Conservation (phyloP, 2,888 invertebrate genomes). For the Diloba caeruleocephala region DNA sequence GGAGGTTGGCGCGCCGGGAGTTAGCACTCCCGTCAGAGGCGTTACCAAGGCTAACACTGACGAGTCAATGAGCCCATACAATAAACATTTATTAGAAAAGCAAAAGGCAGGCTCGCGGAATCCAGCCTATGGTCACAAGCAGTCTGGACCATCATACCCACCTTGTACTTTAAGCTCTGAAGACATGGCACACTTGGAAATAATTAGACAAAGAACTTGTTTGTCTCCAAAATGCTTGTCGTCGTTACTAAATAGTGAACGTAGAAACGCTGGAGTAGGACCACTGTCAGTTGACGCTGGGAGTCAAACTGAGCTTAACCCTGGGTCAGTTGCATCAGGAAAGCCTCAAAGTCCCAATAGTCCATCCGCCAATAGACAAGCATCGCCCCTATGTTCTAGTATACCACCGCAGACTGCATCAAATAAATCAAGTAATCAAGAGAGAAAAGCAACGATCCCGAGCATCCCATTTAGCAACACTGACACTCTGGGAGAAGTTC, state of each 20-base stretch:
- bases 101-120: background rate
- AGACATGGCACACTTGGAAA: constrained; percentile 63
- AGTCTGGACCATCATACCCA: constrained; percentile 37
- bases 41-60: background rate
- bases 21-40: no score
- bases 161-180: constrained; percentile 58
- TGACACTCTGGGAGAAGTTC: constrained; percentile 15
- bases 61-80: constrained; percentile 5
- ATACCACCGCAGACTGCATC: background rate
- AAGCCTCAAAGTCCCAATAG: background rate
- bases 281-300: constrained; percentile 51
- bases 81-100: background rate
- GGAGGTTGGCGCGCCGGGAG: no score
- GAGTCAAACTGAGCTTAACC: constrained; percentile 60
- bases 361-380: background rate
- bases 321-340: background rate
- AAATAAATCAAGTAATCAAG: background rate
- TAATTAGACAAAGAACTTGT: constrained; percentile 57
- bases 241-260: constrained; percentile 13
- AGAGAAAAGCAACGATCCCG: constrained; percentile 12
- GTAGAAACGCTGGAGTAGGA: constrained; percentile 48
- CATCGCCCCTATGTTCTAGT: constrained; percentile 2
- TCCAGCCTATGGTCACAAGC: background rate
- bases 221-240: constrained; percentile 31
- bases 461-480: background rate